These are phyloP conservation scores for Drosophila formosana DNA, from an alignment of 2,888 invertebrate species.

Conservation along the genomic window DNA sequence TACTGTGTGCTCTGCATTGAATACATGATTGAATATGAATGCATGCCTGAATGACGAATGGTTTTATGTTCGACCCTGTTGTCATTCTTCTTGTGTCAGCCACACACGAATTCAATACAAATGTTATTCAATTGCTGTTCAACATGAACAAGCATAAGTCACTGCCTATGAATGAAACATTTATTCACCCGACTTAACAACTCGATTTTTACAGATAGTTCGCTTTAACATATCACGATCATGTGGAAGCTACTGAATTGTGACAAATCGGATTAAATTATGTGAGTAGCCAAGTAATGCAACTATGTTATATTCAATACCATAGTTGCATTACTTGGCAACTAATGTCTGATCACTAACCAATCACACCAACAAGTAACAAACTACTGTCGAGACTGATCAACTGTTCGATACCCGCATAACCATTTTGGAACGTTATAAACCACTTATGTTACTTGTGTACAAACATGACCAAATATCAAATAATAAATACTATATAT, in stretches of 20 bases:
- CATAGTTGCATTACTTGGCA: no score
- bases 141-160: constrained; percentile 72
- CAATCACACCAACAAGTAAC: no score
- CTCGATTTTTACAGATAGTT: constrained; percentile 6
- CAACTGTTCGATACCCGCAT: no score
- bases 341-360: no score
- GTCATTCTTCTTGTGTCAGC: constrained; percentile 37
- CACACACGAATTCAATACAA: constrained; percentile 67
- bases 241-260: neutral
- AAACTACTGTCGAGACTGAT: no score
- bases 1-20: constrained; percentile 61
- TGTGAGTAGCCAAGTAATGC: no score
- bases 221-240: neutral
- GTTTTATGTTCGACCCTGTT: constrained; percentile 40
- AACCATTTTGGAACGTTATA: no score
- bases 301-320: no score
- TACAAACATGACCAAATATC: no score
- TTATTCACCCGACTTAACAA: constrained; percentile 15
- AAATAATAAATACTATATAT: no score
- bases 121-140: constrained; percentile 55
- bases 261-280: no score
- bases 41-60: constrained; percentile 65
- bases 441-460: no score
- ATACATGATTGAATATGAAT: constrained; percentile 78
- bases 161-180: constrained; percentile 50